Conservation (phyloP, 2,113 vertebrate genomes). For the Lampris incognitus region DNA sequence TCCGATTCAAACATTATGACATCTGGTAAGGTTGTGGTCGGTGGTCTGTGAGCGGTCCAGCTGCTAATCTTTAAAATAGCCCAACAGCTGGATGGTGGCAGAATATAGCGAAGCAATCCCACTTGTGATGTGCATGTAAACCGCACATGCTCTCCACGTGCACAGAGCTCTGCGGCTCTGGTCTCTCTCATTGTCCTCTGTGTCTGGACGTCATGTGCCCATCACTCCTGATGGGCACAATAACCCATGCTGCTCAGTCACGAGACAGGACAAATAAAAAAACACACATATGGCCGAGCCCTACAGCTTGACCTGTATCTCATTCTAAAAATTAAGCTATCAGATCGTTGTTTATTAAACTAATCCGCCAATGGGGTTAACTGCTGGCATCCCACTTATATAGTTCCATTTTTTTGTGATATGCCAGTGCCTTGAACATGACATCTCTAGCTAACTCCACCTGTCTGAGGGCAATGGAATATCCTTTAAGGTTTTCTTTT, state of each 20-base stretch:
- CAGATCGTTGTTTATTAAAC: too few species aligned
- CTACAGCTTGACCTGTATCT: too few species aligned
- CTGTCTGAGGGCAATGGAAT: too few species aligned
- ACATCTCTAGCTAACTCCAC: too few species aligned
- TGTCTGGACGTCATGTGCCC: neutral
- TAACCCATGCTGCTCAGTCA: neutral
- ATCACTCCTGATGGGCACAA: neutral
- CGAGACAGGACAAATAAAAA: neutral
- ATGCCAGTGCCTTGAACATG: too few species aligned
- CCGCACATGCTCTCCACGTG: slow-evolving; percentile 36
- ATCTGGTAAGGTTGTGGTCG: slow-evolving; percentile 35
- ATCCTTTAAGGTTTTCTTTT: too few species aligned
- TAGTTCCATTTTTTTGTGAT: too few species aligned
- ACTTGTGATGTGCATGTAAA: slow-evolving; percentile 12
- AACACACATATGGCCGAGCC: too few species aligned
- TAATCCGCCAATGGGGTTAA: too few species aligned
- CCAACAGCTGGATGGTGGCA: slow-evolving; percentile 36
- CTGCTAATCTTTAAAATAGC: slow-evolving; percentile 52
- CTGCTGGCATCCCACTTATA: too few species aligned
- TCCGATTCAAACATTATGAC: slow-evolving; percentile 1
- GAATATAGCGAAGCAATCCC: neutral
- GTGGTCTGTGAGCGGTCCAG: slow-evolving; percentile 31
- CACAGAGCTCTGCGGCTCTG: slow-evolving; percentile 14
- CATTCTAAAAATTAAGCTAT: too few species aligned
- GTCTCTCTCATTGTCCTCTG: neutral